Evolutionary conservation across 2,888 invertebrate species (phyloP), one percentile per base, ranked within the genome.

Genomic region (Eledone cirrhosa): DNA sequence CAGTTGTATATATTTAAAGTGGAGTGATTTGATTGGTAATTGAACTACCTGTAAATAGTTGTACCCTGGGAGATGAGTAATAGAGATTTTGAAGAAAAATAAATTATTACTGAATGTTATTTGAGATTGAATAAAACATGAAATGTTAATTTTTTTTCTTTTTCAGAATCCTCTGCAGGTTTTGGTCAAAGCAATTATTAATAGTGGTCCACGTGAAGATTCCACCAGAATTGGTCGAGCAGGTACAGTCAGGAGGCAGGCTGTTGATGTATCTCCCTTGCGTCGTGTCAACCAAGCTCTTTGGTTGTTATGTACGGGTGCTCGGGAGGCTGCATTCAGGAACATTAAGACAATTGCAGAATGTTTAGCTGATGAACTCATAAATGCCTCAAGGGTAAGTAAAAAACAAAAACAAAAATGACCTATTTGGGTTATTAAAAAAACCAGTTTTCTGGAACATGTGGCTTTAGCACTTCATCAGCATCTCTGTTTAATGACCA

Each of bases 311-410:
- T 99, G 99, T 92, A 99, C 99, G 78, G 99, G 99, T 83, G 98
- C 99, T 77, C 95, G 99, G 87, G 99, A 99, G 92, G 98, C 99
- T 82, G 97, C 99, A 77, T 99, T 99, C 94, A 95, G 99, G 90
- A 99, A 99, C 93, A 99, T 99, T 91, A 99, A 99, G 93, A 98
- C 98, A 77, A 99, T 99, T 90, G 99, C 99, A 81, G 99, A 99
- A 92, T 99, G 99, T 92, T 94, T 99, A 89, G 99, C 99, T 90
- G 99, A 99, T 93, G 99, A 99, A 92, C 94, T 99, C 80, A 99
- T 99, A 91, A 99, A 99, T 91, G 99, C 99, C 86, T 98, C 99
- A 78, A 99, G 99, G 94, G 95, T 95, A 91, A 80, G 84, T 22
- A 1, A 22, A 63, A 8, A 63, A 63, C 8, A n/a, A n/a, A n/a